Evolutionary conservation across 2,888 invertebrate species (phyloP), one percentile per base, ranked within the genome.

Genomic region (Tenodera sinensis): DNA sequence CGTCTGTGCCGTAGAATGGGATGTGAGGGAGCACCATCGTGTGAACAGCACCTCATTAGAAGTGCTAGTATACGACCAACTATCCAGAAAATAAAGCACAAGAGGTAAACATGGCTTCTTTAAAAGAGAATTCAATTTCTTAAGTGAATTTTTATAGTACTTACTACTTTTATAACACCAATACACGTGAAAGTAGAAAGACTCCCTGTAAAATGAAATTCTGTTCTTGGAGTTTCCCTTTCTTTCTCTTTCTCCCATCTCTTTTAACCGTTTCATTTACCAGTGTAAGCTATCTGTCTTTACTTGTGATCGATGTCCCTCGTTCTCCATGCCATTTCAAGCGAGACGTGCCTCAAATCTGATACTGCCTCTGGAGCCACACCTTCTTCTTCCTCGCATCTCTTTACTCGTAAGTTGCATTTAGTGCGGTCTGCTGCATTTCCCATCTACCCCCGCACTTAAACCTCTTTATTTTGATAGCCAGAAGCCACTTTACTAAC

Each of bases 231-330:
- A 27, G 14, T 84, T 84, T 54, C n/a, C 9, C 30, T 12, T 15
- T 84, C 28, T 84, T 27, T 27, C 71, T 42, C n/a, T n/a, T n/a
- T n/a, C 84, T 12, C 25, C 28, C 28, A 47, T 30, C 89, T 71
- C 34, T 42, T 82, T 85, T 85, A 83, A 28, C 83, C 71, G 84
- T 54, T 28, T 83, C 86, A 85, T 89, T 86, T 85, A 86, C 89
- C 89, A 85, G 34, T 85, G 85, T 85, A 85, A 85, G 85, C 85
- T 54, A 85, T 85, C 85, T 85, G 85, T 85, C 85, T 85, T 85
- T 85, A 85, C 47, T 47, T 85, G 85, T 85, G 85, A 85, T 85
- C 85, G 85, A 85, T 85, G 85, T 28, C 54, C 81, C n/a, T 12
- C 34, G 30, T 27, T 71, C 54, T 71, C 54, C 54, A 71, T 71